Base-by-base conservation (phyloP, 2,797 vertebrate species). In the Melanotaenia trifasciata region DNA sequence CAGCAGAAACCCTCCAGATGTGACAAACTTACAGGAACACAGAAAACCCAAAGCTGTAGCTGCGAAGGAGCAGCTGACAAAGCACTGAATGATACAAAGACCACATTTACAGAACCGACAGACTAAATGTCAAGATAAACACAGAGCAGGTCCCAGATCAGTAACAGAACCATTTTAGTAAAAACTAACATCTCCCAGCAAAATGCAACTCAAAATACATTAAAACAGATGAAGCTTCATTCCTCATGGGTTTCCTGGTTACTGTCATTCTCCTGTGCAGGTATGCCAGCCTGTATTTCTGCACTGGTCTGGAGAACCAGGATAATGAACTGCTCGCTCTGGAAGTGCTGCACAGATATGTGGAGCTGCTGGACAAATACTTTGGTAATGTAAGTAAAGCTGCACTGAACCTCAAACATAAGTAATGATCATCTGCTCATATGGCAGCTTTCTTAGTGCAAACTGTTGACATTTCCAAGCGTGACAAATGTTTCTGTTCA, bases 271-370 rank as follows among this genome's bases (percentile, higher is more conserved):
- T 40, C 38, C 38, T 40, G 12, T 13, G 36, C 87, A 99, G 97
- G 90, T 99, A 98, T 54, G 97, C 97, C 80, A 99, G 97, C 83
- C 91, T 99, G 83, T 99, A 97, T 87, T 98, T 99, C 94, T 99
- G 97, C 71, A 91, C 94, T 80, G 96, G 96, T 74, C 83, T 97
- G 90, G 97, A 98, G 59, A 90, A 94, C 35, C 93, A 94, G 59
- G 97, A 99, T 74, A 99, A 99, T 16, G 97, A 99, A 87, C 95
- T 99, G 67, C 92, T 99, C 90, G 94, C 94, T 0, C 94, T 99
- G 40, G 97, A 99, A 73, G 90, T 97, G 38, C 95, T 99, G 67
- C 97, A 99, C 92, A 91, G 97, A 86, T 97, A 98, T 0, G 97
- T 99, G 13, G 97, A 99, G 84, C 82, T 99, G 74, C 86, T 99